These are phyloP conservation scores for Antheraea mylitta DNA, from an alignment of 1,140 invertebrate genomes.

Conservation along the genomic window DNA sequence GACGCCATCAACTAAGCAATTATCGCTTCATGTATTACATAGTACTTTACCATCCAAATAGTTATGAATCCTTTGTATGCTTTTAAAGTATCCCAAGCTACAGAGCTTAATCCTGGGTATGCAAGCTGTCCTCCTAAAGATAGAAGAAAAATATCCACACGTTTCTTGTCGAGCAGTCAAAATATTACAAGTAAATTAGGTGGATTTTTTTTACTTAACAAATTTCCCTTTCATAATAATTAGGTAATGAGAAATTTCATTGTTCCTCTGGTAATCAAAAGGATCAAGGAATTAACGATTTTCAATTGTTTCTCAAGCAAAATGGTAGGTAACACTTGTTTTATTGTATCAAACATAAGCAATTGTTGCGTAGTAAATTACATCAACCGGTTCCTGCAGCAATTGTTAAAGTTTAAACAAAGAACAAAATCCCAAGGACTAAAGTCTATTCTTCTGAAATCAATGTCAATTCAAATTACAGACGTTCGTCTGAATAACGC, in stretches of 20 bases:
- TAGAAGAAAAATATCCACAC: no score
- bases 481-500: background rate
- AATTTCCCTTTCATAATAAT: background rate
- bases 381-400: background rate
- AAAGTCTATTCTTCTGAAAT: constrained; percentile 1
- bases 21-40: no score
- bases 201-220: background rate
- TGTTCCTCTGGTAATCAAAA: background rate
- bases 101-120: no score
- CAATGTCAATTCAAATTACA: background rate
- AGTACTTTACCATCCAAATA: no score
- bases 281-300: background rate
- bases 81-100: no score
- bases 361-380: background rate
- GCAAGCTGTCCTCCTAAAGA: no score
- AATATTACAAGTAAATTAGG: no score
- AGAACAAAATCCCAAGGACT: background rate
- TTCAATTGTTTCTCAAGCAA: background rate
- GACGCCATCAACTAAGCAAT: no score
- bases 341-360: background rate
- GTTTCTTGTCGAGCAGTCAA: no score
- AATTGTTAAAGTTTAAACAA: constrained; percentile 3
- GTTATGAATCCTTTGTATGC: no score
- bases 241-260: background rate
- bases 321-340: background rate